Evolutionary conservation across 2,797 vertebrate genomes (phyloP), one percentile per base, ranked within the genome.

Genomic region (Xiphophorus birchmanni): DNA sequence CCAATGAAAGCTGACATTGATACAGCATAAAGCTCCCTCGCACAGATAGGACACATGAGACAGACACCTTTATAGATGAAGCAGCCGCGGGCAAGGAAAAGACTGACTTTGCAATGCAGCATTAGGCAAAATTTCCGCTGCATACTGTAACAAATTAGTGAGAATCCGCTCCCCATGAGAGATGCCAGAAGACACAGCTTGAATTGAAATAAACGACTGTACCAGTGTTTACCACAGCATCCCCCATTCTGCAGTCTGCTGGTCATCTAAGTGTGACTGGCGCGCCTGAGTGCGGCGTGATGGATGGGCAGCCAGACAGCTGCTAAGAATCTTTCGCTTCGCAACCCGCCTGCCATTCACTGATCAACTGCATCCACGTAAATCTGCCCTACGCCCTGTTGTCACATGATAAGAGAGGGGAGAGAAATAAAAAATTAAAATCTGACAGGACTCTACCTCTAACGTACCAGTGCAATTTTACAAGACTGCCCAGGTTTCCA

Each of bases 281-380:
- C 85, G 77, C 82, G 56, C 80, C 87, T 86, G 78, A 88, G 86
- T 85, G 84, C 86, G 80, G 82, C 5, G 79, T 95, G 94, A 96
- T 92, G 93, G 94, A 96, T 94, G 92, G 93, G 93, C 89, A 75
- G 88, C 77, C 88, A 89, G 93, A 90, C 94, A 93, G 95, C 94
- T 94, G 95, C 91, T 94, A 92, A 94, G 94, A 94, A 94, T 93
- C 90, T 87, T 89, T 81, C 86, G 92, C 93, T 94, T 94, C 90
- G 90, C 86, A 74, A 81, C 83, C 75, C 60, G 82, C 87, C 90
- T 77, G 90, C 82, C 93, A 86, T 86, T 94, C 91, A 93, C 90
- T 86, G 90, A 91, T 95, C 93, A 93, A 91, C 92, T 82, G 89
- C 84, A 50, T 89, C 82, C 89, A 86, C 84, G 76, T 93, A 93